Base-by-base conservation (phyloP, 2,797 vertebrate genomes). In the Nannoperca australis region DNA sequence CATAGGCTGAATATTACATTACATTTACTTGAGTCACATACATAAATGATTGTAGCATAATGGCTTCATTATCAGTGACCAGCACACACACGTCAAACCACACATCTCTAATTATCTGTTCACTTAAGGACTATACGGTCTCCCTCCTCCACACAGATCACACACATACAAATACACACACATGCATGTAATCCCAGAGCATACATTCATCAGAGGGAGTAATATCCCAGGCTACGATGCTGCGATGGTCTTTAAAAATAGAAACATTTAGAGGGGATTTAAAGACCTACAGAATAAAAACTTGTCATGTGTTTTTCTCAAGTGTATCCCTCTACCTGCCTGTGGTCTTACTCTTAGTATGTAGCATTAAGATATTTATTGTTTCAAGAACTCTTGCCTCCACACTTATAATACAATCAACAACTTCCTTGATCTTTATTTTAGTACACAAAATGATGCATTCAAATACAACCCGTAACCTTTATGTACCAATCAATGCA, bases 21-120 rank as follows among this genome's bases (percentile, higher is more conserved):
- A 73, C 60, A 85, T 85, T 80, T 64, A 80, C 70, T 82, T 55
- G 45, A 49, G 59, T 62, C 53, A 42, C 67, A 65, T 67, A 86
- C 77, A 76, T 68, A 40, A 88, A 85, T 63, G 55, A 76, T 73
- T 76, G 44, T 44, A 3, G 54, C 50, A 76, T 88, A 89, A 92
- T 79, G 88, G 83, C 76, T 79, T 87, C 72, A 89, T 85, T 91
- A 90, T 90, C 85, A 88, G 78, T 22, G 59, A 87, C 63, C 89
- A 92, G 86, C 78, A 69, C 44, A 40, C 58, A 70, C 67, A 72
- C 65, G 86, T 87, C 60, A 62, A 70, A 76, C 55, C 59, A 60
- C 64, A 73, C 53, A 38, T 73, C 51, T 54, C 63, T 71, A 72
- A 89, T 87, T 72, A 85, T 47, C 68, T 78, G 63, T 76, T 86